A percentile compares a stretch with the other conserved stretches of the same genome.
phyloP scores from a whole-genome alignment of 2,888 invertebrate genomes.

The Drosophila borealis region DNA sequence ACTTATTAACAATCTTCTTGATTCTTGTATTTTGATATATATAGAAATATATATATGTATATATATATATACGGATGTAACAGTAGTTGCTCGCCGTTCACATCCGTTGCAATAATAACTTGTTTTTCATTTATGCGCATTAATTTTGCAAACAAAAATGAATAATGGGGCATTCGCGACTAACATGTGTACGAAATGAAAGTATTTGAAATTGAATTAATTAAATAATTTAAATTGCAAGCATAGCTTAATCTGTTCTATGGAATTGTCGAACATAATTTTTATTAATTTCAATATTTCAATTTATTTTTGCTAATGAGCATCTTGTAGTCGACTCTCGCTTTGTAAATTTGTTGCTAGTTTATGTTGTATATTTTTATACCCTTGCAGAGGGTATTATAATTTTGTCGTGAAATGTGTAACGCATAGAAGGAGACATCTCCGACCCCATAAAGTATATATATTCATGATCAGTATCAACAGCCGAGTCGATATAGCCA shows the following conservation, averaged over 20 bases:
- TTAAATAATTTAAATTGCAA: background rate
- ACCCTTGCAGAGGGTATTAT: too few relatives aligned
- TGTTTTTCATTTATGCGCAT: conserved; percentile 43
- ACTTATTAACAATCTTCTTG: background rate
- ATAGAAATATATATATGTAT: conserved; percentile 1
- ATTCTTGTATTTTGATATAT: background rate
- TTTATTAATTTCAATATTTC: too few relatives aligned
- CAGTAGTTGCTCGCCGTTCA: conserved; percentile 50
- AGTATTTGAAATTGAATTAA: too few relatives aligned
- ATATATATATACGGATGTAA: conserved; percentile 40
- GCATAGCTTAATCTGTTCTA: too few relatives aligned
- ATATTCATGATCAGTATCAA: too few relatives aligned
- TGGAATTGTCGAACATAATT: too few relatives aligned
- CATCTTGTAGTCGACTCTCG: background rate
- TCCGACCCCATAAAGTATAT: too few relatives aligned
- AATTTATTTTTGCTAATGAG: background rate
- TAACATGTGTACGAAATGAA: background rate
- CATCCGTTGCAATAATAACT: conserved; percentile 60
- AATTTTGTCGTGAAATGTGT: too few relatives aligned
- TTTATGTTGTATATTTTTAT: conserved; percentile 4
- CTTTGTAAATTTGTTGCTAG: conserved; percentile 3
- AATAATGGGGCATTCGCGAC: conserved; percentile 19
- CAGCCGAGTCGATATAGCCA: too few relatives aligned
- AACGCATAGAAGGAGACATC: too few relatives aligned
- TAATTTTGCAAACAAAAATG: conserved; percentile 41